A percentile compares a stretch with the other conserved stretches of the same genome.
These are phyloP conservation scores for Drosophila lowei DNA, from an alignment of 1,140 invertebrate genomes.

Conservation along the genomic window DNA sequence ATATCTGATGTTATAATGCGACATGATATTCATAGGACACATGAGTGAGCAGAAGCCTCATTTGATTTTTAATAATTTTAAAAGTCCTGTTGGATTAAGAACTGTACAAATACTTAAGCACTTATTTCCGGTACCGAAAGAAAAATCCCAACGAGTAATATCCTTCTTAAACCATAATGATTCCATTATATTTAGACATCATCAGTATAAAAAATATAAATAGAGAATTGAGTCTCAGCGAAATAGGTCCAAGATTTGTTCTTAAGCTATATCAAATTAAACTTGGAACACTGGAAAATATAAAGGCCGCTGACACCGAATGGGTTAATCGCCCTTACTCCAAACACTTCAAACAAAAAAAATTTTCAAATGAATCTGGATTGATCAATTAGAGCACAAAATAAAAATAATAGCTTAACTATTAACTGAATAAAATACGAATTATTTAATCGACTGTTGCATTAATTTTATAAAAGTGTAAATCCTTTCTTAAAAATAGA, in stretches of 20 bases:
- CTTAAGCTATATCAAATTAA: constrained; percentile 98
- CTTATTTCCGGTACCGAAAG: constrained; percentile 97
- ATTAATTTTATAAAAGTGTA: too few relatives aligned
- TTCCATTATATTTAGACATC: constrained; percentile 97
- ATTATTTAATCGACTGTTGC: not conserved
- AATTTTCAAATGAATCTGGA: constrained; percentile 89
- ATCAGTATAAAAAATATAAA: constrained; percentile 92
- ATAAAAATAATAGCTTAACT: not conserved
- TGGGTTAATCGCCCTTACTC: constrained; percentile 98
- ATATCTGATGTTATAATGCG: constrained; percentile 97
- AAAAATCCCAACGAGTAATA: constrained; percentile 94
- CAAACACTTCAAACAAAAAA: constrained; percentile 97
- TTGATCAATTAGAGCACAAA: constrained; percentile 24
- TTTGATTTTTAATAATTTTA: constrained; percentile 98
- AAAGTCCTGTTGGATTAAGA: constrained; percentile 92
- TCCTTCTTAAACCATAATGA: constrained; percentile 99
- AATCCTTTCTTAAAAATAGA: too few relatives aligned
- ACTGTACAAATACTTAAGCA: constrained; percentile 95
- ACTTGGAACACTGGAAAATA: constrained; percentile 95
- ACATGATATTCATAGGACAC: constrained; percentile 98
- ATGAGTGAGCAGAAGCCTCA: constrained; percentile 99
- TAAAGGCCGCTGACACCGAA: constrained; percentile 94
- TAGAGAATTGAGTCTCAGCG: constrained; percentile 92
- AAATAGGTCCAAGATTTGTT: constrained; percentile 98
- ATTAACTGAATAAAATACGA: not conserved